Conservation (phyloP, 2,888 invertebrate genomes). For the Ochropacha duplaris region DNA sequence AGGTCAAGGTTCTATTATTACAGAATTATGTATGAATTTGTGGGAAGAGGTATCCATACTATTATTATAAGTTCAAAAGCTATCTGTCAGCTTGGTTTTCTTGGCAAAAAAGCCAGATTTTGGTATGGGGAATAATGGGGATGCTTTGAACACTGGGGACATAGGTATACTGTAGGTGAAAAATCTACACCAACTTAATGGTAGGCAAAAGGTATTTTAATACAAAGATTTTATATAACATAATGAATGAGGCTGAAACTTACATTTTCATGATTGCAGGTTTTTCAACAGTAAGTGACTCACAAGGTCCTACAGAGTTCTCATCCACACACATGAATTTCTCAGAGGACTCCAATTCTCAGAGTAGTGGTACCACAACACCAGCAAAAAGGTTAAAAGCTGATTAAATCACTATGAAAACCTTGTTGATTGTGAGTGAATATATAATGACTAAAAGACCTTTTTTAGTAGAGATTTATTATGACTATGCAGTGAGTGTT, state of each 20-base stretch:
- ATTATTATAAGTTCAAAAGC: no score
- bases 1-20: conserved; percentile 23
- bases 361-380: conserved; percentile 89
- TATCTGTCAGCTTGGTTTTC: no score
- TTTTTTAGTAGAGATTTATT: conserved; percentile 2
- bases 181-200: no score
- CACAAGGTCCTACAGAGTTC: conserved; percentile 93
- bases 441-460: neutral
- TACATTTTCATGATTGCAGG: conserved; percentile 76
- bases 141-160: no score
- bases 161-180: no score
- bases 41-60: no score
- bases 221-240: no score
- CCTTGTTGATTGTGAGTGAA: neutral
- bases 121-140: no score
- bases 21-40: no score
- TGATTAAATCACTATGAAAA: conserved; percentile 75
- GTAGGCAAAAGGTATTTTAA: no score
- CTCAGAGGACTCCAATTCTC: conserved; percentile 95
- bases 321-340: conserved; percentile 93
- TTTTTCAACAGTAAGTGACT: conserved; percentile 95
- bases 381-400: conserved; percentile 91
- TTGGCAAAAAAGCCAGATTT: no score
- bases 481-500: conserved; percentile 1
- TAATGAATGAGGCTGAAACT: no score